Percentiles rank a stretch among this genome's conserved stretches.
phyloP scores from a whole-genome alignment of 2,888 invertebrate genomes.

The Sepioteuthis lessoniana region DNA sequence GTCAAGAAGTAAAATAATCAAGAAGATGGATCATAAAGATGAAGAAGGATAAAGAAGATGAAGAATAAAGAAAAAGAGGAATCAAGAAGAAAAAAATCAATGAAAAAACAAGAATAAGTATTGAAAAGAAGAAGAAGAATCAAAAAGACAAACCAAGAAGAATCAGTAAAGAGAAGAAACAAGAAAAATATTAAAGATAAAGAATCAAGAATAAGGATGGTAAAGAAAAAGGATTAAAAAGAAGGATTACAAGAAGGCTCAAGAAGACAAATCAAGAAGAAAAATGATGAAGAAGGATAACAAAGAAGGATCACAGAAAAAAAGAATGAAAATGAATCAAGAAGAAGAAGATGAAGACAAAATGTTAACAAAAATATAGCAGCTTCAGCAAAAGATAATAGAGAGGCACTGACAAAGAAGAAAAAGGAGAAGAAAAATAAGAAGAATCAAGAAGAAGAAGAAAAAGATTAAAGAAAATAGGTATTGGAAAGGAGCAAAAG shows the following conservation, averaged over 20 bases:
- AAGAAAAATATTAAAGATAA: conserved; percentile 40
- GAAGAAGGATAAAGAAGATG: neutral
- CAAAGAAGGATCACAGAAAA: neutral
- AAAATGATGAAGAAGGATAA: neutral
- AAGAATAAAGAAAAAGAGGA: neutral
- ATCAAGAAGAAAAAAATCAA: conserved; percentile 38
- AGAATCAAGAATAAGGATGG: conserved; percentile 35
- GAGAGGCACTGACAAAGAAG: too few relatives aligned
- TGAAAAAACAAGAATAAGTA: conserved; percentile 40
- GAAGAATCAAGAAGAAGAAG: neutral
- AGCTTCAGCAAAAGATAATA: neutral
- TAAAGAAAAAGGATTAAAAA: conserved; percentile 43
- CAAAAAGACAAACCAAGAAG: conserved; percentile 49
- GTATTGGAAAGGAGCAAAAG: conserved; percentile 40
- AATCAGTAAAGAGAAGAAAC: conserved; percentile 24
- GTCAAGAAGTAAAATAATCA: too few relatives aligned
- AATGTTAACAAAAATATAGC: neutral
- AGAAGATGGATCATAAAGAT: too few relatives aligned
- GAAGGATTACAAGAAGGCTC: conserved; percentile 44
- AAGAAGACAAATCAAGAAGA: too few relatives aligned
- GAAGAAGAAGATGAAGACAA: conserved; percentile 37
- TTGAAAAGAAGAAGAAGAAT: neutral
- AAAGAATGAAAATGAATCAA: conserved; percentile 48
- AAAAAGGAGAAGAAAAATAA: neutral
- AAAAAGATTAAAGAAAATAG: neutral